Conservation (phyloP, 1,140 invertebrate genomes). For the Agrilus planipennis region DNA sequence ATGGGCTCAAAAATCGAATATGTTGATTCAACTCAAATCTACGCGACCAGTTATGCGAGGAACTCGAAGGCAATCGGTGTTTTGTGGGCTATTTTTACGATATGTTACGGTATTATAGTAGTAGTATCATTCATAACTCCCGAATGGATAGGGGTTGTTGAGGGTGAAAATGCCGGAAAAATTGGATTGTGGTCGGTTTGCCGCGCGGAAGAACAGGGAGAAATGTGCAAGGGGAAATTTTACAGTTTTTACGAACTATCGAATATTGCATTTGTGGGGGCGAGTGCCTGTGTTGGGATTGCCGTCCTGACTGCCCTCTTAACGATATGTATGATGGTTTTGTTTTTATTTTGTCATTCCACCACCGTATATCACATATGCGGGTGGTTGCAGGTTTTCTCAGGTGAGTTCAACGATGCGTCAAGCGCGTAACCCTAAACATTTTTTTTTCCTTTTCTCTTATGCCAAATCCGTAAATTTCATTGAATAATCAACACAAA, state of each 20-base stretch:
- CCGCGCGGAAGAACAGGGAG: conserved; percentile 48
- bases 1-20: conserved; percentile 87
- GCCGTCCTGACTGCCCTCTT: conserved; percentile 75
- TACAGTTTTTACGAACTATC: conserved; percentile 74
- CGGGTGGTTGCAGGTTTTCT: conserved; percentile 85
- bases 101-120: conserved; percentile 92
- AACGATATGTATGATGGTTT: conserved; percentile 75
- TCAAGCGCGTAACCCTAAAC: too few species aligned
- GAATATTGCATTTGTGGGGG: conserved; percentile 64
- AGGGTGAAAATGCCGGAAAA: conserved; percentile 76
- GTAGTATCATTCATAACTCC: conserved; percentile 91
- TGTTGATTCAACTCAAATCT: conserved; percentile 76
- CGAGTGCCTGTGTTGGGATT: conserved; percentile 78
- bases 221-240: conserved; percentile 68
- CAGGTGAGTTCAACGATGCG: conserved; percentile 64
- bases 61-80: conserved; percentile 95
- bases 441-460: too few species aligned
- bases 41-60: conserved; percentile 84
- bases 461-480: too few species aligned
- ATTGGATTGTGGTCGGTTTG: conserved; percentile 88
- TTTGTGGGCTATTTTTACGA: conserved; percentile 91
- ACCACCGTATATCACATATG: conserved; percentile 88
- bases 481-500: too few species aligned
- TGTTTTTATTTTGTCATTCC: conserved; percentile 91
- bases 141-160: conserved; percentile 81